phyloP scores from a whole-genome alignment of 2,113 vertebrate species.

The Sander lucioperca region DNA sequence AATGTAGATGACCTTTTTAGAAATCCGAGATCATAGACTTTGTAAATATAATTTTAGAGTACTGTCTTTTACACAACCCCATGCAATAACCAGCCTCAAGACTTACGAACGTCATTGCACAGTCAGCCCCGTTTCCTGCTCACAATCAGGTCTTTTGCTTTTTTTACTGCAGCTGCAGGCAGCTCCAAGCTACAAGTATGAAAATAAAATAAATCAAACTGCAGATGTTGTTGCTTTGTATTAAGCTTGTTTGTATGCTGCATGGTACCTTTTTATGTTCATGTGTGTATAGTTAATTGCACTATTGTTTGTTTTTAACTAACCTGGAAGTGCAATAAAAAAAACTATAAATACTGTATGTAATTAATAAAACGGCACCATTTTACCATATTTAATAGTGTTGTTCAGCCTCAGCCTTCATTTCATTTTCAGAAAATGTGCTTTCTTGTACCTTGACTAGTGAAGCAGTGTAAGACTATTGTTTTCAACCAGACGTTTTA shows the following conservation, averaged over 20 bases:
- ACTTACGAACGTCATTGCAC: conserved; percentile 55
- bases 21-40: conserved; percentile 37
- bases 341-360: conserved; percentile 85
- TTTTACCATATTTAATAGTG: conserved; percentile 66
- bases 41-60: conserved; percentile 55
- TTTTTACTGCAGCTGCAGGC: conserved; percentile 87
- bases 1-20: conserved; percentile 35
- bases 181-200: conserved; percentile 79
- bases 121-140: conserved; percentile 60
- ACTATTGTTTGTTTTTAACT: conserved; percentile 86
- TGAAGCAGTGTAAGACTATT: conserved; percentile 44
- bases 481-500: conserved; percentile 42
- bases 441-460: conserved; percentile 9
- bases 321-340: conserved; percentile 88
- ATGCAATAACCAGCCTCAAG: conserved; percentile 47
- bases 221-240: conserved; percentile 71
- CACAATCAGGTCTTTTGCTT: conserved; percentile 66
- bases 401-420: background rate
- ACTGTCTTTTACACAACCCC: conserved; percentile 50
- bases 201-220: conserved; percentile 58
- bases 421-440: conserved; percentile 46
- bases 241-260: conserved; percentile 80
- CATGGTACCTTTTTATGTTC: conserved; percentile 83
- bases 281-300: conserved; percentile 82
- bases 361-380: conserved; percentile 81